Percentiles rank a stretch among this genome's conserved stretches.
Conservation (phyloP, 2,888 invertebrate species). For the Eupithecia vulgata region DNA sequence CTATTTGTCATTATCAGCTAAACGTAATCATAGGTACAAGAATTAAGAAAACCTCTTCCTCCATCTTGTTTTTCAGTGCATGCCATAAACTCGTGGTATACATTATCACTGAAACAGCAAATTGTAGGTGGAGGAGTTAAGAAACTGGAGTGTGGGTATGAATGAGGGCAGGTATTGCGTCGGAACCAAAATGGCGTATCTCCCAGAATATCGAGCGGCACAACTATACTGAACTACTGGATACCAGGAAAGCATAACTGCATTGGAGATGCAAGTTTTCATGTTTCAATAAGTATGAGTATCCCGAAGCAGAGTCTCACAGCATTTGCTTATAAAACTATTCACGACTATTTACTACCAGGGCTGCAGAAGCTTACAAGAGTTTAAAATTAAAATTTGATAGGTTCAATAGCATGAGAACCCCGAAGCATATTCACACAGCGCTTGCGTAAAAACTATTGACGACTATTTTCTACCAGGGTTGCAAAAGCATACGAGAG, state of each 20-base stretch:
- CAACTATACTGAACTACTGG: constrained; percentile 15
- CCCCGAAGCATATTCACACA: constrained; percentile 1
- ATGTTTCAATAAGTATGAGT: not conserved
- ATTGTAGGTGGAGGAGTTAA: not conserved
- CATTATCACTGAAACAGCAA: not conserved
- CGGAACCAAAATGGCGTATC: not conserved
- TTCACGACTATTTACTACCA: constrained; percentile 18
- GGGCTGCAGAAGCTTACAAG: constrained; percentile 4
- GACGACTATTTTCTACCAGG: constrained; percentile 19
- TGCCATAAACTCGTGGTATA: too few species aligned
- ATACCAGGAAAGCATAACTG: constrained; percentile 25
- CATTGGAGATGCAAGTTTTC: constrained; percentile 11
- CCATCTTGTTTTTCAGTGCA: too few species aligned
- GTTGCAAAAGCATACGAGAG: not conserved
- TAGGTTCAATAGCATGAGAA: not conserved
- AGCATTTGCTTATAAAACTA: constrained; percentile 12
- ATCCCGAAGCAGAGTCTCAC: not conserved
- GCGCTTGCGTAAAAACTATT: constrained; percentile 16
- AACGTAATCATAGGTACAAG: too few species aligned
- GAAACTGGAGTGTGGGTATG: not conserved
- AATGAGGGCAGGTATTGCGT: not conserved
- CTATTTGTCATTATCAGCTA: too few species aligned
- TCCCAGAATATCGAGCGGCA: constrained; percentile 5
- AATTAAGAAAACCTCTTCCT: too few species aligned
- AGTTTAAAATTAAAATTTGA: not conserved